These are phyloP conservation scores for Mesembrinibis cayennensis DNA, from an alignment of 2,113 vertebrate genomes.

Conservation along the genomic window DNA sequence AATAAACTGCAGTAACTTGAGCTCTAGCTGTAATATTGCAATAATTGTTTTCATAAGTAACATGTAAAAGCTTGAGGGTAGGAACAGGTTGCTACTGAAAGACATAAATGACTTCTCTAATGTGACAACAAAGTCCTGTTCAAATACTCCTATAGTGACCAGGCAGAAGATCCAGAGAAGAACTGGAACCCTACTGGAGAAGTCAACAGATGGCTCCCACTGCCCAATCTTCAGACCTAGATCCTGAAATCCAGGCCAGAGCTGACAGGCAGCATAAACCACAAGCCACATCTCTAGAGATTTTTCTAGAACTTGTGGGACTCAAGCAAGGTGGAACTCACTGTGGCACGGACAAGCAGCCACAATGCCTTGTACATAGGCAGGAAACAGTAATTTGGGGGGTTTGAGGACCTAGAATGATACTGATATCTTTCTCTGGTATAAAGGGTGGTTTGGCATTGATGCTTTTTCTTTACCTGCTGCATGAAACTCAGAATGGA, in stretches of 20 bases:
- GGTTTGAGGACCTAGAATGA: neutral
- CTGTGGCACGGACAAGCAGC: neutral
- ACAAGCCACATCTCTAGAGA: neutral
- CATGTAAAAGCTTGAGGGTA: neutral
- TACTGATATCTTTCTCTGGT: neutral
- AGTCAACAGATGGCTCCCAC: neutral
- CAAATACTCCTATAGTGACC: neutral
- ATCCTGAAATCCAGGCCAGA: neutral
- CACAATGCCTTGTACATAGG: accelerated
- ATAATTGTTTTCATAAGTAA: neutral
- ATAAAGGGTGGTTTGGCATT: neutral
- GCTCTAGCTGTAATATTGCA: neutral
- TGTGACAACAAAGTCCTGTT: neutral
- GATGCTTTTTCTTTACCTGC: neutral
- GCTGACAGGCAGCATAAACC: neutral
- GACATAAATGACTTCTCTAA: neutral
- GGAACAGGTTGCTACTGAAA: neutral
- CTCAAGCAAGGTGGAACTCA: neutral
- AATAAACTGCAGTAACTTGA: neutral
- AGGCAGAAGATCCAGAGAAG: neutral
- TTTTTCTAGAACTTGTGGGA: neutral
- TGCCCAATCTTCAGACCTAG: neutral
- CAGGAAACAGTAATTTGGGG: neutral
- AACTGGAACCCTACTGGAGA: neutral
- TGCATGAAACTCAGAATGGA: neutral